A percentile compares a stretch with the other conserved stretches of the same genome.
phyloP scores from a whole-genome alignment of 2,113 vertebrate species.

The Pomatorhinus ruficollis region DNA sequence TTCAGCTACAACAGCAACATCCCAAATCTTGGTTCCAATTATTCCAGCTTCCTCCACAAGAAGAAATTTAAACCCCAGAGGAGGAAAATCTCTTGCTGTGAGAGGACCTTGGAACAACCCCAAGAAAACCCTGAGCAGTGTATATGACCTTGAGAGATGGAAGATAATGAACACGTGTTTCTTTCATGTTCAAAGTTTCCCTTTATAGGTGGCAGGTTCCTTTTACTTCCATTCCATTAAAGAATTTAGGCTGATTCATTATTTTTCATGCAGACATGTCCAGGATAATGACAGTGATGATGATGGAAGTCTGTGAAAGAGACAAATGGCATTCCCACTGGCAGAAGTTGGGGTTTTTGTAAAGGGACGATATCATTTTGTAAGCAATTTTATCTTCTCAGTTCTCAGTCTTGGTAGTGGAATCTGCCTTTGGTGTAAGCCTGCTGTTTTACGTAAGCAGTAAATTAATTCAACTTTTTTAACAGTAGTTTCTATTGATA shows the following conservation, averaged over 20 bases:
- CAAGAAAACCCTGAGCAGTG: neutral
- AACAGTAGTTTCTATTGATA: neutral
- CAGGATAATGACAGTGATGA: neutral
- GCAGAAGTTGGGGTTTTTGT: neutral
- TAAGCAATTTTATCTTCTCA: neutral
- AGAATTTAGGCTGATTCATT: neutral
- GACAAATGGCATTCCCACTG: neutral
- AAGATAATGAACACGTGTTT: neutral
- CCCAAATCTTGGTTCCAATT: neutral
- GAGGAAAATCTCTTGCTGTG: neutral
- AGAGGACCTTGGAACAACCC: neutral
- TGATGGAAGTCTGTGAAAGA: neutral
- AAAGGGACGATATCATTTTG: neutral
- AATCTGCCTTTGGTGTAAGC: neutral
- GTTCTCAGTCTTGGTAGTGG: neutral
- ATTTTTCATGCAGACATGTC: neutral
- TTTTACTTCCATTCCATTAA: neutral
- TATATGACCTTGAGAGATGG: neutral
- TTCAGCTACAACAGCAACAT: neutral
- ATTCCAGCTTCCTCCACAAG: neutral
- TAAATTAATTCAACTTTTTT: neutral
- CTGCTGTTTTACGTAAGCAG: neutral
- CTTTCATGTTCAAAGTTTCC: neutral
- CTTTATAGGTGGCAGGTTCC: neutral
- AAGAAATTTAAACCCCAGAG: neutral